Evolutionary conservation across 2,888 invertebrate genomes (phyloP), one percentile per base, ranked within the genome.

Genomic region (Pilophorus perplexus): DNA sequence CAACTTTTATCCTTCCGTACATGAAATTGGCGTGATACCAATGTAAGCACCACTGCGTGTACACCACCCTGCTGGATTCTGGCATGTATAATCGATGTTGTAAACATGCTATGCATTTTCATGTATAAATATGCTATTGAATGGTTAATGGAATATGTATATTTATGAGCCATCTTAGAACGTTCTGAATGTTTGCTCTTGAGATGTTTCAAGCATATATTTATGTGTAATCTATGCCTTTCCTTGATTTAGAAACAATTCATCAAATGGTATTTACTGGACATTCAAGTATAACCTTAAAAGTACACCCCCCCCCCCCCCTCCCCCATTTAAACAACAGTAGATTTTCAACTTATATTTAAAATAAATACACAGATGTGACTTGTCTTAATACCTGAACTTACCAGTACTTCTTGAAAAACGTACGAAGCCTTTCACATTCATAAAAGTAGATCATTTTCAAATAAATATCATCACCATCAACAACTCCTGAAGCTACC

Each of bases 91-190:
- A 65, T 67, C 59, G 59, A 65, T 67, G 67, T 67, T 67, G 67
- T 67, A 67, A 67, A 67, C 64, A 64, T 67, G 67, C 48, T 57
- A 64, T 67, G 67, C 67, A 67, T 65, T 64, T 67, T 55, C 57
- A 42, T 52, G 48, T 48, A 50, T 50, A 27, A 50, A n/a, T 33
- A 40, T 42, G 60, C 60, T 60, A 46, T 60, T 60, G 60, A 46
- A 60, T 60, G 60, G 27, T 60, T 44, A 48, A 6, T 48, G 48
- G n/a, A n/a, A n/a, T 54, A 54, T 44, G n/a, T 40, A 38, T 40
- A 38, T 40, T 8, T 57, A 42, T 42, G 12, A 42, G 60, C 28
- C 20, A 46, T 12, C 27, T 60, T 60, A 60, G 60, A 25, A 28
- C 46, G 60, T 60, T n/a, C 14, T 60, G 46, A 46, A 46, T 60